Conservation (phyloP, 2,888 invertebrate genomes). For the Polyploca ridens region DNA sequence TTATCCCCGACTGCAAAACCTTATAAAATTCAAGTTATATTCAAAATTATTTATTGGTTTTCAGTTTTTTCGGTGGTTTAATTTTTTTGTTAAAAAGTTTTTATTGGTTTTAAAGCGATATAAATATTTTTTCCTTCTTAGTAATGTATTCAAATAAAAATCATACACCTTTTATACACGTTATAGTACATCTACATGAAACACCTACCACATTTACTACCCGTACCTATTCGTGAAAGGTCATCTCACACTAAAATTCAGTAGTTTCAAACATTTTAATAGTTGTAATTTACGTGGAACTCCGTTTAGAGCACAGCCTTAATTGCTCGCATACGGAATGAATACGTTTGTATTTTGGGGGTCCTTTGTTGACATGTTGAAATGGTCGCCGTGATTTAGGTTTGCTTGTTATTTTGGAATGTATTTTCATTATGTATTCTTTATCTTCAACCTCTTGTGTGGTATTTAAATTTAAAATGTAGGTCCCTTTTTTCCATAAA, state of each 20-base stretch:
- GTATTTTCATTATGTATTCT: no score
- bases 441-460: background rate
- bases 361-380: constrained; percentile 5
- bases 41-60: no score
- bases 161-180: background rate
- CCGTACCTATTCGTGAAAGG: constrained; percentile 6
- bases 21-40: no score
- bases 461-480: background rate
- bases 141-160: background rate
- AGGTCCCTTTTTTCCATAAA: no score
- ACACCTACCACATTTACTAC: background rate
- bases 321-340: constrained; percentile 19
- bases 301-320: constrained; percentile 16
- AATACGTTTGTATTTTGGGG: constrained; percentile 9
- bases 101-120: no score
- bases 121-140: background rate
- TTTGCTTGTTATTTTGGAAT: background rate
- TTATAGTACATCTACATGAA: background rate
- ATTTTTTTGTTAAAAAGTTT: no score
- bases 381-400: constrained; percentile 3
- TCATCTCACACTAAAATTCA: constrained; percentile 14
- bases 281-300: constrained; percentile 19
- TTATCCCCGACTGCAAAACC: no score
- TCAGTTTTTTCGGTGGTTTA: no score
- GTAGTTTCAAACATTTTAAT: constrained; percentile 16